phyloP scores from a whole-genome alignment of 2,113 vertebrate genomes.

The Proteles cristata region DNA sequence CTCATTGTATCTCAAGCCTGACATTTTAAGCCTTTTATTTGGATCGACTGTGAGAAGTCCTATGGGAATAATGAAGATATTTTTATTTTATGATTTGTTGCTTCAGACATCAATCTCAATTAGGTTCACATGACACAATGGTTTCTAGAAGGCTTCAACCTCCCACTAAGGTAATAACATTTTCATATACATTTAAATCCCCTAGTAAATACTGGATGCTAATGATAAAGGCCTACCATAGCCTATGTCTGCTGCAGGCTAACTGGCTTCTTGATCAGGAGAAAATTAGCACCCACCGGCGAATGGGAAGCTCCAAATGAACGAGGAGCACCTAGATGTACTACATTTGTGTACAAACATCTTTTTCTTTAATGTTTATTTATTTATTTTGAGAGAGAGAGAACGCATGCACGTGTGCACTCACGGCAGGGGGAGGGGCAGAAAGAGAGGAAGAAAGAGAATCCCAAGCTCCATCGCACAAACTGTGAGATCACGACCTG shows the following conservation, averaged over 20 bases:
- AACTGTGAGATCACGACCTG: too few relatives aligned
- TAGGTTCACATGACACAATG: not conserved
- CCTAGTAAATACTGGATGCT: not conserved
- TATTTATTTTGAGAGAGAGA: too few relatives aligned
- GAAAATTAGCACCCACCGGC: not conserved
- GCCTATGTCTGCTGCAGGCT: not conserved
- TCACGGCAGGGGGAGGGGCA: too few relatives aligned
- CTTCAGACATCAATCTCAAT: constrained; percentile 34
- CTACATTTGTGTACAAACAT: rapidly evolving
- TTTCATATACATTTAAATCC: not conserved
- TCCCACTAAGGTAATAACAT: not conserved
- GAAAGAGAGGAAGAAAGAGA: too few relatives aligned
- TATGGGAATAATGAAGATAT: constrained; percentile 78
- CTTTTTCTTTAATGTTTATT: too few relatives aligned
- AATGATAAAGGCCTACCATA: not conserved
- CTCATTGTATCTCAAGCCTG: constrained; percentile 94
- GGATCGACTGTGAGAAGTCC: constrained; percentile 98
- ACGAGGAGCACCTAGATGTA: not conserved
- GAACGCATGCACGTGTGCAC: too few relatives aligned
- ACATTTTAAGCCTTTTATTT: constrained; percentile 99
- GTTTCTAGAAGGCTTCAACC: not conserved
- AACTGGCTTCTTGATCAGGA: not conserved
- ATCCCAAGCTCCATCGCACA: too few relatives aligned
- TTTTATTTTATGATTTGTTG: constrained; percentile 48
- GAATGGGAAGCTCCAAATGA: not conserved